These are phyloP conservation scores for Nephrocerus scutellatus DNA, from an alignment of 2,888 invertebrate genomes.

Conservation along the genomic window DNA sequence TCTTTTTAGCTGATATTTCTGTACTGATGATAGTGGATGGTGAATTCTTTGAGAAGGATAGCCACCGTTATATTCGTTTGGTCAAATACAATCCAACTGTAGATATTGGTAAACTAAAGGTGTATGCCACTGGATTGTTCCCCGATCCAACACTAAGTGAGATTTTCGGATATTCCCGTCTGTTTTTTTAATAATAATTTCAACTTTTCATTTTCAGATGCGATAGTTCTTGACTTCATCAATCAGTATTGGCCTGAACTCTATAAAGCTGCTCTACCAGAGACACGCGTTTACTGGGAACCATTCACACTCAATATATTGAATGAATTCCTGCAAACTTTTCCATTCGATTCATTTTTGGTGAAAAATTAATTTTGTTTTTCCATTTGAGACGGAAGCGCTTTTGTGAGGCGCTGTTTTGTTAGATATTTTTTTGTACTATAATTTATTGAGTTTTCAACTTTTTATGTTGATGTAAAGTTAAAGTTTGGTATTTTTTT, in stretches of 20 bases:
- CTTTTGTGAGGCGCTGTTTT: too few relatives aligned
- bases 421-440: too few relatives aligned
- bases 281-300: conserved; percentile 40
- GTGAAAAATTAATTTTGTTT: conserved; percentile 28
- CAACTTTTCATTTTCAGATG: conserved; percentile 26
- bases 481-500: too few relatives aligned
- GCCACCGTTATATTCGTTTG: conserved; percentile 53
- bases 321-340: conserved; percentile 39
- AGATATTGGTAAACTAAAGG: conserved; percentile 56
- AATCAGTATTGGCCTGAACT: conserved; percentile 54
- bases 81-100: conserved; percentile 57
- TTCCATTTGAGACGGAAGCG: background rate
- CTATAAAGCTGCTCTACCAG: conserved; percentile 50
- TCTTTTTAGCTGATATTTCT: conserved; percentile 25
- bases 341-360: conserved; percentile 41
- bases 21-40: conserved; percentile 42
- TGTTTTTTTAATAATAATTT: background rate
- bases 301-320: conserved; percentile 35
- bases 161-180: conserved; percentile 40
- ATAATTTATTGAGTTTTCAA: too few relatives aligned
- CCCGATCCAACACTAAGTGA: conserved; percentile 61
- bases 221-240: conserved; percentile 46
- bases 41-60: conserved; percentile 51
- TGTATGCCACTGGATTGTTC: conserved; percentile 55
- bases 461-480: too few relatives aligned